Percentiles rank a stretch among this genome's conserved stretches.
Evolutionary conservation across 2,113 vertebrate species (phyloP).

Genomic region (Eclectus roratus): DNA sequence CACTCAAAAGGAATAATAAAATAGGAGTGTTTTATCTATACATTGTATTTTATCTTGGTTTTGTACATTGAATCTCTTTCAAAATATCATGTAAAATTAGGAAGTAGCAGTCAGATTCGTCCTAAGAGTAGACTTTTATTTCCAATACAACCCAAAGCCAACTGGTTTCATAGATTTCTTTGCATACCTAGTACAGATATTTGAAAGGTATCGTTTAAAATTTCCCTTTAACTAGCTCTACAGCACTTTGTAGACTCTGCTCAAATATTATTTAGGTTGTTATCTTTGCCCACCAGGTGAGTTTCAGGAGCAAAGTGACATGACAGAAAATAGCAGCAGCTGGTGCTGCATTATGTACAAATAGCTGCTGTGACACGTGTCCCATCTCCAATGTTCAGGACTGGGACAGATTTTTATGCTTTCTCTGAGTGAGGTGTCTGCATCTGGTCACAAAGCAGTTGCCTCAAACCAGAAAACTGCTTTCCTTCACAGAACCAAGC

Average conservation of each 20-base stretch:
- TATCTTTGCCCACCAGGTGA: not conserved
- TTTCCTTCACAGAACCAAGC: not conserved
- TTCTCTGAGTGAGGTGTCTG: rapidly evolving
- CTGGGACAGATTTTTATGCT: not conserved
- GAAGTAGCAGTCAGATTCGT: not conserved
- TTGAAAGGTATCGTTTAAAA: not conserved
- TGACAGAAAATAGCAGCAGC: not conserved
- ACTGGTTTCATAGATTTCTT: not conserved
- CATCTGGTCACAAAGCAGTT: not conserved
- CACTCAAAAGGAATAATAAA: not conserved
- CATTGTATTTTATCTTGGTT: not conserved
- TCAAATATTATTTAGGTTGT: not conserved
- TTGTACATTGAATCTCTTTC: not conserved
- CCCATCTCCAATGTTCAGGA: not conserved
- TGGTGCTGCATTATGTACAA: not conserved
- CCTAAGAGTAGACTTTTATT: not conserved
- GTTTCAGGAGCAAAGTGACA: not conserved
- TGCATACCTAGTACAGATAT: not conserved
- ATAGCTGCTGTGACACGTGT: not conserved
- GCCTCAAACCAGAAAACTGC: not conserved
- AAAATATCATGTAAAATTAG: not conserved
- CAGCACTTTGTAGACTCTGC: not conserved
- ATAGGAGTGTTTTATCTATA: not conserved
- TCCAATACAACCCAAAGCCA: not conserved
- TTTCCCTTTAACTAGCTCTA: not conserved